phyloP scores from a whole-genome alignment of 2,888 invertebrate species.

The Catocala sponsa region DNA sequence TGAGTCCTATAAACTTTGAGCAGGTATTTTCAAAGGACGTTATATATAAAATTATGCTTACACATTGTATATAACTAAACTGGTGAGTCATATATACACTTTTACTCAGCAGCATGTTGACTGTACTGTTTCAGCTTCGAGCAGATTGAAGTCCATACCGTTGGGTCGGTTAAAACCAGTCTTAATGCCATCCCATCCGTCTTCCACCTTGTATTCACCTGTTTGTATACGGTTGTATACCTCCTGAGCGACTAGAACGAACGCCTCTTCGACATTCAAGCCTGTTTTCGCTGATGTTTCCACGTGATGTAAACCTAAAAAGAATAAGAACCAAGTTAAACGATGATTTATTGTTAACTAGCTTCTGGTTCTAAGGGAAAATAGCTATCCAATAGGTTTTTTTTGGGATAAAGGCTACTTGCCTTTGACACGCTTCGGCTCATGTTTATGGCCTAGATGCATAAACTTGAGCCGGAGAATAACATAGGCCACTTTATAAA shows the following conservation, averaged over 20 bases:
- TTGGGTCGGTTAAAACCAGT: conserved; percentile 95
- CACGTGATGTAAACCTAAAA: conserved; percentile 92
- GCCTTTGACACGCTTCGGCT: too few relatives aligned
- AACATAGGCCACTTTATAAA: too few relatives aligned
- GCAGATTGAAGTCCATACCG: conserved; percentile 94
- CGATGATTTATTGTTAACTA: neutral
- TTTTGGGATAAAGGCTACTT: too few relatives aligned
- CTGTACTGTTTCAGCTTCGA: conserved; percentile 96
- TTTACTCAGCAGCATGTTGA: conserved; percentile 93
- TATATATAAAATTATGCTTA: conserved; percentile 70
- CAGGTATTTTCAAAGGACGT: too few relatives aligned
- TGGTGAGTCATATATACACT: conserved; percentile 51
- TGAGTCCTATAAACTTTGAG: too few relatives aligned
- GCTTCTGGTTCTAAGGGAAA: too few relatives aligned
- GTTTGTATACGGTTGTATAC: conserved; percentile 96
- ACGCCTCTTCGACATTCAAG: conserved; percentile 97
- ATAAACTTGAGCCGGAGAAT: too few relatives aligned
- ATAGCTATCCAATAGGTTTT: too few relatives aligned
- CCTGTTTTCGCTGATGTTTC: conserved; percentile 99
- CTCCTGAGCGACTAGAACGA: conserved; percentile 96
- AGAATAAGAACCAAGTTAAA: neutral
- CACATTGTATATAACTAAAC: conserved; percentile 55
- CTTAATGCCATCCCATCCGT: conserved; percentile 99
- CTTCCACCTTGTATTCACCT: conserved; percentile 97
- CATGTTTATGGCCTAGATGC: too few relatives aligned